phyloP scores from a whole-genome alignment of 2,888 invertebrate species.

The Byasa hedistus region DNA sequence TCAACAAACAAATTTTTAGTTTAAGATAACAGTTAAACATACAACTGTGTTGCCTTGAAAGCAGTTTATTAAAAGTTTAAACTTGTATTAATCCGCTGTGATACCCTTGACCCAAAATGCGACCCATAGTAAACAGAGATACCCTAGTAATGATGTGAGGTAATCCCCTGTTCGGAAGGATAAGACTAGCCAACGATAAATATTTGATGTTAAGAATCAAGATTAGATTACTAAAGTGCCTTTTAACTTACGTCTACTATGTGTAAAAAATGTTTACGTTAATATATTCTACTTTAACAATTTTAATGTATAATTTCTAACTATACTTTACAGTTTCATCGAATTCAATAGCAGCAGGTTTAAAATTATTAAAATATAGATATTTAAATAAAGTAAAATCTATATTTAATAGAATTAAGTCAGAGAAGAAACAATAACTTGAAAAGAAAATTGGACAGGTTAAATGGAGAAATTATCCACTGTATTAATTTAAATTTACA shows the following conservation, averaged over 20 bases:
- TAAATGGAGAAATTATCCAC: background rate
- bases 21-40: background rate
- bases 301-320: too few species aligned
- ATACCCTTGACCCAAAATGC: background rate
- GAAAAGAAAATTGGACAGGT: background rate
- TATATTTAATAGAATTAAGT: too few species aligned
- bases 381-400: too few species aligned
- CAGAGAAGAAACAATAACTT: background rate
- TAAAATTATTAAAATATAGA: too few species aligned
- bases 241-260: background rate
- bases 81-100: background rate
- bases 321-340: too few species aligned
- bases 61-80: background rate
- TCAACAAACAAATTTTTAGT: background rate
- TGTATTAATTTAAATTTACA: background rate
- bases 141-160: background rate
- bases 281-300: too few species aligned
- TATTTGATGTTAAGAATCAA: conserved; percentile 2
- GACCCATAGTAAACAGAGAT: background rate
- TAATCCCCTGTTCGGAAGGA: conserved; percentile 15
- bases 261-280: too few species aligned
- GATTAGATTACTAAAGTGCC: conserved; percentile 1
- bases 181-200: background rate
- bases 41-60: background rate
- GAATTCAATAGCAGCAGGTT: too few species aligned